Evolutionary conservation across 2,797 vertebrate genomes (phyloP).

Genomic region (Chiloscyllium punctatum): DNA sequence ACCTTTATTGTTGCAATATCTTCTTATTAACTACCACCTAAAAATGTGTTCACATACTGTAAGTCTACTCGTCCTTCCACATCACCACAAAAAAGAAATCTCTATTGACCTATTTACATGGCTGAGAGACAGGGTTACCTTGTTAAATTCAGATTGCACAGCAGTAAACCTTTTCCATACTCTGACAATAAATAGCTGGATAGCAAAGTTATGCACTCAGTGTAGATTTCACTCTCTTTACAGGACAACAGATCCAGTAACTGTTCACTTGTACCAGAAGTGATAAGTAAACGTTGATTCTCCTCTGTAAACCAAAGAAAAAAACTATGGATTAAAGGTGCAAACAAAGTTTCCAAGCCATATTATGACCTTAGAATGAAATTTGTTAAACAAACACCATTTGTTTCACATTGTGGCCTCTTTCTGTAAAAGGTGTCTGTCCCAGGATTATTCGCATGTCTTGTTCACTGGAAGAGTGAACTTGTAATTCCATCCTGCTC

Average conservation of each 20-base stretch:
- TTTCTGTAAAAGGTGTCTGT: neutral
- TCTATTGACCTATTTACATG: neutral
- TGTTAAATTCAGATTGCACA: slow-evolving; percentile 59
- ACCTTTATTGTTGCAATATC: neutral
- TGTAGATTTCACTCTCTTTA: slow-evolving; percentile 47
- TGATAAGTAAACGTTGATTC: slow-evolving; percentile 71
- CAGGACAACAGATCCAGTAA: slow-evolving; percentile 60
- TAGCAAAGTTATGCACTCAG: slow-evolving; percentile 63
- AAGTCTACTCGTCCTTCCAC: neutral
- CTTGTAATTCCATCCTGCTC: neutral
- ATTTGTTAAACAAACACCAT: neutral
- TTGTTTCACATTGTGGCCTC: neutral
- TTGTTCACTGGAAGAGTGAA: neutral
- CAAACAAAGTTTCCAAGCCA: neutral
- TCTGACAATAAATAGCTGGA: slow-evolving; percentile 54
- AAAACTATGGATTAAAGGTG: neutral
- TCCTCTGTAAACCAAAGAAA: slow-evolving; percentile 57
- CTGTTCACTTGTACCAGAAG: slow-evolving; percentile 46
- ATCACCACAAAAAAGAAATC: neutral
- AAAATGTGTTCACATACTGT: neutral
- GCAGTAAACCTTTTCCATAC: slow-evolving; percentile 57
- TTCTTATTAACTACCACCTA: neutral
- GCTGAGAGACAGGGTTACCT: slow-evolving; percentile 54
- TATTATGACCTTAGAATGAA: neutral
- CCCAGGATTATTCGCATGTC: neutral